phyloP scores from a whole-genome alignment of 2,797 vertebrate genomes.

The Chiloscyllium punctatum region DNA sequence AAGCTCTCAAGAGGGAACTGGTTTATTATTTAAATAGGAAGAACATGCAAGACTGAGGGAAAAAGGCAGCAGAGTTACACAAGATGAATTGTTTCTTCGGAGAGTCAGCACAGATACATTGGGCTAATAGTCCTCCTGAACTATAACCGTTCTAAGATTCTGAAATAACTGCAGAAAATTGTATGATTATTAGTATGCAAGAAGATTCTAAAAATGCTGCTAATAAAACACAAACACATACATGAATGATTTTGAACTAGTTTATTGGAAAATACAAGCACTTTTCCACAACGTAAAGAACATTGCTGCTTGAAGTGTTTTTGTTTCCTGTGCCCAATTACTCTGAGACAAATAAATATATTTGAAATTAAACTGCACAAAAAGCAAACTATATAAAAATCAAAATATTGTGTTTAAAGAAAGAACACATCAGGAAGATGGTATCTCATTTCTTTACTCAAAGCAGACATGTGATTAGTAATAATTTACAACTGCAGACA shows the following conservation, averaged over 20 bases:
- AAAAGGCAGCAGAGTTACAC: background rate
- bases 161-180: background rate
- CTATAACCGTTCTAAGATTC: background rate
- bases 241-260: background rate
- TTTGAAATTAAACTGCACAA: background rate
- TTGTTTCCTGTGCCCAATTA: background rate
- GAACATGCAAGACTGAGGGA: background rate
- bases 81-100: background rate
- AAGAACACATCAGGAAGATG: background rate
- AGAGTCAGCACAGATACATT: background rate
- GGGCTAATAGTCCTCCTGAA: background rate
- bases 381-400: background rate
- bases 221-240: background rate
- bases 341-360: background rate
- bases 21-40: background rate
- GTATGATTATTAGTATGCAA: background rate
- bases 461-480: background rate
- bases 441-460: background rate
- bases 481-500: background rate
- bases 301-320: background rate
- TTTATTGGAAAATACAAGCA: slow-evolving; percentile 33
- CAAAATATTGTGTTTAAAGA: background rate
- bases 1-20: background rate
- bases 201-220: background rate
- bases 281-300: background rate